Conservation (phyloP, 2,797 vertebrate species). For the Dendrocincla fuliginosa region DNA sequence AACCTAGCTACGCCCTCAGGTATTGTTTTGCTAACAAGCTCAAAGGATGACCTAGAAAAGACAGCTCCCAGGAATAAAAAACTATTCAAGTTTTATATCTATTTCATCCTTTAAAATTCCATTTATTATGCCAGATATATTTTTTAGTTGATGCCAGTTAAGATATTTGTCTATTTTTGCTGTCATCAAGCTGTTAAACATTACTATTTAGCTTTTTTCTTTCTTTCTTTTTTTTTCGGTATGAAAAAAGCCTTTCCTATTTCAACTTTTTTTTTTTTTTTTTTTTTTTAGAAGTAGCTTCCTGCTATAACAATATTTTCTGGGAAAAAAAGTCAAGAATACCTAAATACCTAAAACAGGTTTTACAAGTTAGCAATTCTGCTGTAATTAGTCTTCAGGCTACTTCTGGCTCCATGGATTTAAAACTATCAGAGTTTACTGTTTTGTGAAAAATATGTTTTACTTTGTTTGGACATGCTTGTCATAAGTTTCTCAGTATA, state of each 20-base stretch:
- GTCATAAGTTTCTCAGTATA: conserved; percentile 64
- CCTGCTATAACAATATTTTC: conserved; percentile 18
- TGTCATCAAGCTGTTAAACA: neutral
- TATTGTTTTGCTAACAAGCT: neutral
- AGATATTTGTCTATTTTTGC: neutral
- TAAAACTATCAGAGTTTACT: conserved; percentile 61
- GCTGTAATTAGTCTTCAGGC: conserved; percentile 41
- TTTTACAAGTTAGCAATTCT: conserved; percentile 52
- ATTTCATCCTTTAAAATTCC: neutral
- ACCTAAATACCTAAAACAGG: conserved; percentile 17
- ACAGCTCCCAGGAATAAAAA: neutral
- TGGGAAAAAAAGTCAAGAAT: conserved; percentile 6
- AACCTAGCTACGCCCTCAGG: neutral
- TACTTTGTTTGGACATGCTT: conserved; percentile 68
- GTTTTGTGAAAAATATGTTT: conserved; percentile 64
- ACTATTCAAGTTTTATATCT: neutral
- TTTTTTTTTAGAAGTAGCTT: neutral
- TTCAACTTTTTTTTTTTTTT: neutral
- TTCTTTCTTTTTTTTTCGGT: neutral
- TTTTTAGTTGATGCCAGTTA: neutral
- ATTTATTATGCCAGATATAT: neutral
- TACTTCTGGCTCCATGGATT: conserved; percentile 41
- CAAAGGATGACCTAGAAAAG: neutral
- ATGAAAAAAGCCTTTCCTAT: neutral
- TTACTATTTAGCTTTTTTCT: neutral